Conservation (phyloP, 2,113 vertebrate species). For the Aldabrachelys gigantea region DNA sequence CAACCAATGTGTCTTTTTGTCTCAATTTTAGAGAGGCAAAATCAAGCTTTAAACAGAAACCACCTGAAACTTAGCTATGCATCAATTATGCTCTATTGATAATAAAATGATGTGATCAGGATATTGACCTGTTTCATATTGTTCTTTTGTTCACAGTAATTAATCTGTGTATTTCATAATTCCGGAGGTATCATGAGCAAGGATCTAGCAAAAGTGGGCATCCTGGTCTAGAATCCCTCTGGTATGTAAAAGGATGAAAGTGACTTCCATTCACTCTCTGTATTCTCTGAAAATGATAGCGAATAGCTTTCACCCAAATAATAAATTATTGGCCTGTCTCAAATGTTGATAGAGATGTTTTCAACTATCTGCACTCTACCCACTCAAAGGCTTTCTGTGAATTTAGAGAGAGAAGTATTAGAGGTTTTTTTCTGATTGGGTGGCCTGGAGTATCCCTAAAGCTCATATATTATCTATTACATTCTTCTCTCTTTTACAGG, state of each 20-base stretch:
- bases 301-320: background rate
- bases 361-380: background rate
- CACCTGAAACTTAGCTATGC: background rate
- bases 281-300: background rate
- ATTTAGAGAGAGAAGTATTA: background rate
- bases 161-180: background rate
- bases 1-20: background rate
- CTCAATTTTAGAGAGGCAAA: background rate
- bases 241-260: background rate
- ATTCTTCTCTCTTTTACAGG: background rate
- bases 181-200: background rate
- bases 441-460: background rate
- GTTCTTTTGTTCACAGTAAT: background rate
- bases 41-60: background rate
- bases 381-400: background rate
- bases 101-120: background rate
- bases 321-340: background rate
- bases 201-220: background rate
- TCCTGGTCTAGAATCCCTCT: background rate
- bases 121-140: background rate
- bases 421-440: background rate
- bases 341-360: background rate
- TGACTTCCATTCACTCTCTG: background rate
- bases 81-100: background rate
- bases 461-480: background rate